Conservation (phyloP, 2,797 vertebrate species). For the Linurgus olivaceus region DNA sequence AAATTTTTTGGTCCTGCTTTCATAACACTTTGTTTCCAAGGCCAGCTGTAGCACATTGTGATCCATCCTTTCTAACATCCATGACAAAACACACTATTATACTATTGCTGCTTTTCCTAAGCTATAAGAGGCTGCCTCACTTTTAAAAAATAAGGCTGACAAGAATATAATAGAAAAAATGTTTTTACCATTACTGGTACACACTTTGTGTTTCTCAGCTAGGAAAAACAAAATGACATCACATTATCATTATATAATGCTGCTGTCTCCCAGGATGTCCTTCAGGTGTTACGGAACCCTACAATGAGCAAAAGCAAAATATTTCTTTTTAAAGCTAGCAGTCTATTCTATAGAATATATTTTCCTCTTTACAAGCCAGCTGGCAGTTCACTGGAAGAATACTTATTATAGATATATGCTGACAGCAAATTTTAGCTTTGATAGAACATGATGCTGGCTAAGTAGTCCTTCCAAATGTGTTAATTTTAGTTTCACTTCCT, state of each 20-base stretch:
- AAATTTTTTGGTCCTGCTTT: constrained; percentile 50
- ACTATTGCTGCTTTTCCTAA: constrained; percentile 43
- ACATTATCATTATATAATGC: constrained; percentile 17
- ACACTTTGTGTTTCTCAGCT: constrained; percentile 26
- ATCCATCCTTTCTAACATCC: constrained; percentile 39
- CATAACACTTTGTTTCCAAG: constrained; percentile 46
- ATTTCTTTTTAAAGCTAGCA: constrained; percentile 35
- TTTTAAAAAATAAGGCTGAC: constrained; percentile 57
- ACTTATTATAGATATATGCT: constrained; percentile 38
- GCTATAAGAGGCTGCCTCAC: constrained; percentile 1
- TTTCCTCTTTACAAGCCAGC: constrained; percentile 45
- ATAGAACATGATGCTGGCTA: constrained; percentile 19
- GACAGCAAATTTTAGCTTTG: constrained; percentile 41
- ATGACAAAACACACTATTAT: constrained; percentile 53
- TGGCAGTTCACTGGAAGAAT: constrained; percentile 50
- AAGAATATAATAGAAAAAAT: constrained; percentile 42
- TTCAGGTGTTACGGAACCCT: constrained; percentile 34
- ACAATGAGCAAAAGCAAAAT: constrained; percentile 5
- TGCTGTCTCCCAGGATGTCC: constrained; percentile 15
- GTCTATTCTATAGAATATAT: constrained; percentile 13
- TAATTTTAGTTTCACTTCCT: constrained; percentile 55
- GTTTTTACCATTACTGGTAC: constrained; percentile 23
- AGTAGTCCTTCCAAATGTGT: constrained; percentile 21
- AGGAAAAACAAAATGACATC: constrained; percentile 33
- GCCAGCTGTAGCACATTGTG: constrained; percentile 41